Evolutionary conservation across 2,797 vertebrate genomes (phyloP).

Genomic region (Takifugu rubripes): DNA sequence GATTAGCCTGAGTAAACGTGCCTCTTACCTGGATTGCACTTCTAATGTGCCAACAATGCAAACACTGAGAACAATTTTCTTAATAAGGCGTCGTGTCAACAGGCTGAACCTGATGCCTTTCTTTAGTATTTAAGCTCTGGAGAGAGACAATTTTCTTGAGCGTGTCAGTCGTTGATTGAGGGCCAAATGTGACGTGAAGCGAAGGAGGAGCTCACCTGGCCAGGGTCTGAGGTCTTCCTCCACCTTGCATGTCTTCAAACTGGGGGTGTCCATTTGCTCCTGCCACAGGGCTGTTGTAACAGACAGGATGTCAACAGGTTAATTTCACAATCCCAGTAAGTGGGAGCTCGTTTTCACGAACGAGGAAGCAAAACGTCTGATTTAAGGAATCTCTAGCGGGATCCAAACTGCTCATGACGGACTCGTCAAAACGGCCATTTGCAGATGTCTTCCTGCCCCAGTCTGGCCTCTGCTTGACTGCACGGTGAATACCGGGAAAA

Average conservation of each 20-base stretch:
- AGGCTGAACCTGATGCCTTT: background rate
- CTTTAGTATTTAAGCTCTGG: too few relatives aligned
- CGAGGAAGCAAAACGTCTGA: constrained; percentile 17
- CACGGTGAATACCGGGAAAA: constrained; percentile 58
- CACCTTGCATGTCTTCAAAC: constrained; percentile 81
- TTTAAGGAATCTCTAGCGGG: constrained; percentile 23
- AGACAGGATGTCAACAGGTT: constrained; percentile 37
- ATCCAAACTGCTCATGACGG: constrained; percentile 33
- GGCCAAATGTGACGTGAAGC: background rate
- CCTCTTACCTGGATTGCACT: background rate
- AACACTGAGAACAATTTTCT: background rate
- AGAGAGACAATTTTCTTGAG: too few relatives aligned
- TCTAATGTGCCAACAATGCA: background rate
- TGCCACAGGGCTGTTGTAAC: constrained; percentile 72
- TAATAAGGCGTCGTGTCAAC: background rate
- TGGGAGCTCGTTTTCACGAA: constrained; percentile 16
- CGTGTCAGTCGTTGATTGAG: too few relatives aligned
- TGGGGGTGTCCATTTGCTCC: constrained; percentile 75
- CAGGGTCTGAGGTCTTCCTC: constrained; percentile 80
- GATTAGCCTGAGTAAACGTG: too few relatives aligned
- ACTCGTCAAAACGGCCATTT: constrained; percentile 56
- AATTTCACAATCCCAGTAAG: background rate
- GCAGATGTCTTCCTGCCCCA: constrained; percentile 66
- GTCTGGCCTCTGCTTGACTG: constrained; percentile 61
- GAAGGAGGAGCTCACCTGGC: constrained; percentile 69